Conservation (phyloP, 1,140 invertebrate genomes). For the Philopotamus ludificatus region DNA sequence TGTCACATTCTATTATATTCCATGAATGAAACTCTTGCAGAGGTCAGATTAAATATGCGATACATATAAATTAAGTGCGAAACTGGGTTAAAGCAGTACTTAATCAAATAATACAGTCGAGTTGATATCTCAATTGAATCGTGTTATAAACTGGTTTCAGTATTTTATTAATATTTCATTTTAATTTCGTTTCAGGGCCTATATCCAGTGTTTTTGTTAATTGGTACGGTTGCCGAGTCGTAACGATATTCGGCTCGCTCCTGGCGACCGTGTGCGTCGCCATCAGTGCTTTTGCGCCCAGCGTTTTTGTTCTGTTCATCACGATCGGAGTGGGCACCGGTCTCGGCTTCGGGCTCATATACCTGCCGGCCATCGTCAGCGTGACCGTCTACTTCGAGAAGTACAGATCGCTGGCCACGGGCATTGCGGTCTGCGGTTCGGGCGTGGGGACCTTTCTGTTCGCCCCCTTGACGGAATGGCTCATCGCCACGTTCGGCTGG, state of each 20-base stretch:
- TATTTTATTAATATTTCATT: not conserved
- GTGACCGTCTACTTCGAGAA: conserved; percentile 94
- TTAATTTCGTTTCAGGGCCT: conserved; percentile 69
- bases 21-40: too few species aligned
- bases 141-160: too few species aligned
- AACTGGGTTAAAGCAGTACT: too few species aligned
- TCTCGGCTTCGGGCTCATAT: conserved; percentile 90
- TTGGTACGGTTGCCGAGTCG: conserved; percentile 84
- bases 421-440: conserved; percentile 91
- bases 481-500: conserved; percentile 68
- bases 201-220: conserved; percentile 91
- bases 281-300: conserved; percentile 72
- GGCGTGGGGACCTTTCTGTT: conserved; percentile 85
- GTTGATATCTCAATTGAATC: too few species aligned
- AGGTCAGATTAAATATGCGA: too few species aligned
- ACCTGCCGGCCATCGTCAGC: conserved; percentile 91
- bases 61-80: too few species aligned
- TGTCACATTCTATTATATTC: too few species aligned
- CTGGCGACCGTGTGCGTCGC: conserved; percentile 75
- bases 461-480: conserved; percentile 70
- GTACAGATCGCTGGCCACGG: conserved; percentile 84
- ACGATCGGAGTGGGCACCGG: conserved; percentile 88
- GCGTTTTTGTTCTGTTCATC: conserved; percentile 78
- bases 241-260: conserved; percentile 84
- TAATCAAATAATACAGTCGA: too few species aligned